Base-by-base conservation (phyloP, 2,113 vertebrate genomes). In the Equus przewalskii region DNA sequence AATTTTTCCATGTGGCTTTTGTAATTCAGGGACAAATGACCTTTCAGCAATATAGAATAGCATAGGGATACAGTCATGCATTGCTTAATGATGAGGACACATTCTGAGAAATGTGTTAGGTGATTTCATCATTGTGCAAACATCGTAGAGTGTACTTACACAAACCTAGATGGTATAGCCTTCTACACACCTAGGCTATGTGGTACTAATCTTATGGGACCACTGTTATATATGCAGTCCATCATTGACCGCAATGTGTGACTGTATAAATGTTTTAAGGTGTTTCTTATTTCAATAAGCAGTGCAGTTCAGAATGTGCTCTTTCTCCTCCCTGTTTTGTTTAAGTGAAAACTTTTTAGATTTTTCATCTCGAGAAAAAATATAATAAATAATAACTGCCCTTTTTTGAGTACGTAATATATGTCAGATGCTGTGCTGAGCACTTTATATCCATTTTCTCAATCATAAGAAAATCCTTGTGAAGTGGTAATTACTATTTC, bases 41-140 rank as follows among this genome's bases (percentile, higher is more conserved):
- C 41, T 80, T 89, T 92, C 30, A 73, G 41, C 76, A 21, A 85
- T 73, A 56, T 24, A 86, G 91, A 85, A 85, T 96, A 54, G 24
- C 14, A 26, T 73, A 65, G 11, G 51, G 13, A 54, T 54, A 54
- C 14, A 54, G 51, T 54, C 51, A 54, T 54, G 51, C 51, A 54
- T 54, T 14, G 51, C 51, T 54, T 54, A 54, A 54, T 13, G 13
- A 54, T 54, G 51, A 14, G 51, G 51, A 54, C 51, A 54, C 51
- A 54, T 54, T 54, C 51, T 54, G 51, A 54, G 51, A 54, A 54
- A 54, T 54, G 51, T 54, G 13, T 54, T 54, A 54, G 51, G 51
- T 14, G 15, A 14, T 54, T 54, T 14, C 13, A 14, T 54, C 51
- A 16, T 54, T 54, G 51, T 54, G 51, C 13, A 14, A 54, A 54